Conservation (phyloP, 2,888 invertebrate species). For the Himalopsyche anomala region DNA sequence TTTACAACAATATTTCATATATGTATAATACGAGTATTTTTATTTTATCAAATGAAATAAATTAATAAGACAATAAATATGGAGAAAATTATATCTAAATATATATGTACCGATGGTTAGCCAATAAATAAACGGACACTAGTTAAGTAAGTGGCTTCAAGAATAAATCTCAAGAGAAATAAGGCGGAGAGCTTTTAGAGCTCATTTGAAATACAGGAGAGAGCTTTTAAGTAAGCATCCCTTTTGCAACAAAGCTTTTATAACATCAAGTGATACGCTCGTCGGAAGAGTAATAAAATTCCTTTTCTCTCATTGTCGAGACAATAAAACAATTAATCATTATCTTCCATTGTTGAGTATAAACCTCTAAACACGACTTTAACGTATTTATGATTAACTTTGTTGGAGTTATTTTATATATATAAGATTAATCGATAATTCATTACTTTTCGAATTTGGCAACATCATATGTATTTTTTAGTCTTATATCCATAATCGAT, state of each 20-base stretch:
- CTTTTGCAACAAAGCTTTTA: neutral
- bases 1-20: too few relatives aligned
- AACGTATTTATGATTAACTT: too few relatives aligned
- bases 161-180: slow-evolving; percentile 37
- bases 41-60: neutral
- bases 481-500: too few relatives aligned
- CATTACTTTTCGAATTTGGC: too few relatives aligned
- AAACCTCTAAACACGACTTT: too few relatives aligned
- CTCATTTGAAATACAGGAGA: slow-evolving; percentile 60
- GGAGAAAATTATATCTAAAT: neutral
- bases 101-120: neutral
- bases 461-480: too few relatives aligned
- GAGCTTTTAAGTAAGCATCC: slow-evolving; percentile 57
- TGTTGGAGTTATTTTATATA: too few relatives aligned
- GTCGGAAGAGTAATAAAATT: neutral
- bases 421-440: too few relatives aligned
- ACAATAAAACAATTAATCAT: neutral
- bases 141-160: slow-evolving; percentile 7
- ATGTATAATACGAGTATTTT: too few relatives aligned
- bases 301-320: neutral
- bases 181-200: slow-evolving; percentile 36
- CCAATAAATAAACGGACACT: slow-evolving; percentile 1
- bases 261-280: neutral
- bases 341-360: too few relatives aligned
- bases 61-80: neutral